Evolutionary conservation across 1,140 invertebrate species (phyloP), one percentile per base, ranked within the genome.

Genomic region (Telenomus remus): DNA sequence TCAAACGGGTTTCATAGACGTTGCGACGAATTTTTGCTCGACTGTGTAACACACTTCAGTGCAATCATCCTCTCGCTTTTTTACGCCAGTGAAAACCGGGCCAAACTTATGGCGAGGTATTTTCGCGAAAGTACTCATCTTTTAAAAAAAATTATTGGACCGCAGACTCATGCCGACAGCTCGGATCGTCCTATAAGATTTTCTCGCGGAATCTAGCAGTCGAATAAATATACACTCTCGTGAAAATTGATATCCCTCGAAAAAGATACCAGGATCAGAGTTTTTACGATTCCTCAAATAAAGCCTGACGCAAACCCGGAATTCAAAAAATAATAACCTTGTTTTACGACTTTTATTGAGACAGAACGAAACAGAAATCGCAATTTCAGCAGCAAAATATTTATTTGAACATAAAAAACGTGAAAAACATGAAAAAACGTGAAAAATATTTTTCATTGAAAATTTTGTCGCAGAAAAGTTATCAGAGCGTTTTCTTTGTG

Each of bases 61-160:
- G 50, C 57, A 72, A 47, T 69, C 73, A 50, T 60, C 64, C 64
- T 72, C 64, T 72, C 66, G 70, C 79, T 77, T 76, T 76, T 79
- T 63, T 49, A 49, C 46, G 69, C 69, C 69, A 79, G 44, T 57
- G 74, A 53, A 12, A 65, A 42, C 65, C 63, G 70, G 64, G 60
- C 53, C 64, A 65, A 79, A 79, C 69, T 82, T 82, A 80, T 78
- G 72, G 76, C 69, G 73, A 74, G 78, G 79, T 76, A 82, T 80
- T 80, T 82, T 79, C 74, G 66, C 66, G 16, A 53, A 71, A 76
- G 51, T 57, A 68, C 63, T 66, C 57, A 57, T 71, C 60, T 69
- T 57, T 54, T 66, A 56, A 51, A 55, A 9, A 56, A 69, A 69
- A 69, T 72, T 57, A 72, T 72, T 70, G 69, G 47, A 56, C 54